Evolutionary conservation across 2,888 invertebrate genomes (phyloP), one percentile per base, ranked within the genome.

Genomic region (Volucella zonaria): DNA sequence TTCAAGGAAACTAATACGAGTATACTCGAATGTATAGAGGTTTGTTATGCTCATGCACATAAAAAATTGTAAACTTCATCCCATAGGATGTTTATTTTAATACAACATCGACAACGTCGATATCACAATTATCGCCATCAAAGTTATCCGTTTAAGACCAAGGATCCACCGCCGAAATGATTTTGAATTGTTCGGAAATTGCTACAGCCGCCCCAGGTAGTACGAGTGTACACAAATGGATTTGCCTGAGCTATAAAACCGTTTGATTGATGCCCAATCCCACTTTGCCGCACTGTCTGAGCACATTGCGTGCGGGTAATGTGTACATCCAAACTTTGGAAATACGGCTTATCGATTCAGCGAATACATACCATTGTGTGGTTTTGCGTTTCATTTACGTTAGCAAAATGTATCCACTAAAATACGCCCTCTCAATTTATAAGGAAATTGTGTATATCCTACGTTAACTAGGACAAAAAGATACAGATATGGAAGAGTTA

Each of bases 301-400:
- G n/a, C 10, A 15, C 45, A 40, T 11, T 15, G 43, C 3, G n/a
- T 40, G 12, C 23, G 45, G 12, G 45, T 45, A n/a, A 6, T 45
- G 11, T 8, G 11, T 23, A 45, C 43, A 8, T 11, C 10, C 15
- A 23, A 45, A 61, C 47, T 62, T 31, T 45, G 47, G 12, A 47
- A 40, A 47, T 14, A 62, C 14, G 14, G 47, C n/a, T 66, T 51
- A 66, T 66, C 64, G 64, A 66, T 66, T 40, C 64, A 12, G 8
- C 2, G 64, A 49, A 49, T 12, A 31, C 31, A 6, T 31, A 11
- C 8, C 49, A 40, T 18, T 66, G 40, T 51, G 15, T 40, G 47
- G 18, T 40, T 8, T 15, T 66, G 64, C 40, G 40, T 51, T 66
- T 42, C 64, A 66, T 51, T 66, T 51, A 51, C 51, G 51, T 14